Percentiles rank a stretch among this genome's conserved stretches.
Evolutionary conservation across 2,888 invertebrate genomes (phyloP).

Genomic region (Drosophila merina): DNA sequence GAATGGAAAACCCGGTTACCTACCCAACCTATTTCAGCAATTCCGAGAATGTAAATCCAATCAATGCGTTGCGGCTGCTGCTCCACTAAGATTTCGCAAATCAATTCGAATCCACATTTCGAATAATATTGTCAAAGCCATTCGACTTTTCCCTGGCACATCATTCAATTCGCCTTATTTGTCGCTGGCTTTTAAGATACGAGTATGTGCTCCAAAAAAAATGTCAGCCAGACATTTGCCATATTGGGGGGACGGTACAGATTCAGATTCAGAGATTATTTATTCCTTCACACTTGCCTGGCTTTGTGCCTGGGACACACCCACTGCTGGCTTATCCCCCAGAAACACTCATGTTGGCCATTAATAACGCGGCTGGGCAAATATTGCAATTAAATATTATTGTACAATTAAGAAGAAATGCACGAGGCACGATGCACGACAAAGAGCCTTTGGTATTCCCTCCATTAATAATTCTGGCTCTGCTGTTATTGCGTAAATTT

Average conservation of each 20-base stretch:
- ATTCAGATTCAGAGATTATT: conserved; percentile 42
- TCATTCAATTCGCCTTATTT: conserved; percentile 44
- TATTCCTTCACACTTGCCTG: conserved; percentile 59
- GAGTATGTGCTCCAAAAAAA: conserved; percentile 18
- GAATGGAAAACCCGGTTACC: conserved; percentile 23
- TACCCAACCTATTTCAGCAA: conserved; percentile 15
- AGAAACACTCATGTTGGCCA: conserved; percentile 39
- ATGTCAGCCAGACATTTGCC: conserved; percentile 35
- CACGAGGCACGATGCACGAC: conserved; percentile 52
- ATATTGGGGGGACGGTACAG: conserved; percentile 29
- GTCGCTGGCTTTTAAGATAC: conserved; percentile 39
- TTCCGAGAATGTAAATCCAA: conserved; percentile 31
- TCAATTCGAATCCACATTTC: conserved; percentile 3
- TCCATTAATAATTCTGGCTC: conserved; percentile 42
- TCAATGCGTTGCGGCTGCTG: conserved; percentile 10
- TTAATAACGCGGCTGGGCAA: conserved; percentile 56
- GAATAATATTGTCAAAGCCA: conserved; percentile 32
- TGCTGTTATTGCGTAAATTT: conserved; percentile 46
- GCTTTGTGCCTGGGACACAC: conserved; percentile 59
- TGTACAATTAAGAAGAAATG: conserved; percentile 68
- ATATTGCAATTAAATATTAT: conserved; percentile 71
- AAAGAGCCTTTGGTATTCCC: conserved; percentile 42
- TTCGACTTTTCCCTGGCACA: conserved; percentile 49
- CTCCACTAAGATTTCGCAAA: conserved; percentile 21
- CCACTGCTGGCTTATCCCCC: conserved; percentile 57